These are phyloP conservation scores for Saturnia pavonia DNA, from an alignment of 2,888 invertebrate species.

Conservation along the genomic window DNA sequence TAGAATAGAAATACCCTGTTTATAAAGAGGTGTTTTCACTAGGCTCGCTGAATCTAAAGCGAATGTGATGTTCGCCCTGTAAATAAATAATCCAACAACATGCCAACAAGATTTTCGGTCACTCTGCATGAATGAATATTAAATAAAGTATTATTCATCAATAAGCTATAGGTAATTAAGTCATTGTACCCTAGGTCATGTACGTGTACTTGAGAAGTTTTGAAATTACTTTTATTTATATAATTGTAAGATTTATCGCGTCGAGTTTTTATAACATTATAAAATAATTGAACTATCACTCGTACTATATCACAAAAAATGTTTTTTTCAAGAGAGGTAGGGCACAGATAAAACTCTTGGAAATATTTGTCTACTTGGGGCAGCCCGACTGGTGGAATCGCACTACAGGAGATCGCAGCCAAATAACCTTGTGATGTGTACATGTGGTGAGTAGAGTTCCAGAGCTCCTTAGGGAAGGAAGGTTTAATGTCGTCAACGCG, in stretches of 20 bases:
- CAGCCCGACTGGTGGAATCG: no score
- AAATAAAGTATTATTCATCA: neutral
- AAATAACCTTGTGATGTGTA: no score
- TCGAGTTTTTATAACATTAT: neutral
- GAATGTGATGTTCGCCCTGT: slow-evolving; percentile 3
- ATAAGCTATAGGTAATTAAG: neutral
- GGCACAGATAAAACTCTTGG: no score
- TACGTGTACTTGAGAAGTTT: neutral
- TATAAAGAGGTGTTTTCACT: slow-evolving; percentile 26
- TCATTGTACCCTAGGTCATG: neutral
- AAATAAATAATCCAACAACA: neutral
- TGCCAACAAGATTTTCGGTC: neutral
- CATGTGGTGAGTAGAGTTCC: no score
- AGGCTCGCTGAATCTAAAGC: slow-evolving; percentile 16
- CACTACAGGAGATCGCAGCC: no score
- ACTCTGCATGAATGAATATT: neutral
- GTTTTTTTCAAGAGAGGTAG: no score
- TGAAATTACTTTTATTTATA: neutral
- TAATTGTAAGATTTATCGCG: neutral
- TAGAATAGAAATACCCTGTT: slow-evolving; percentile 37
- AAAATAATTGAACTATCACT: neutral
- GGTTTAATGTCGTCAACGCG: no score
- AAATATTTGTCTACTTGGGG: no score
- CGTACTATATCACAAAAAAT: neutral
- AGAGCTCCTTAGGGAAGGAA: no score